Base-by-base conservation (phyloP, 2,113 vertebrate species). In the Actenoides hombroni region DNA sequence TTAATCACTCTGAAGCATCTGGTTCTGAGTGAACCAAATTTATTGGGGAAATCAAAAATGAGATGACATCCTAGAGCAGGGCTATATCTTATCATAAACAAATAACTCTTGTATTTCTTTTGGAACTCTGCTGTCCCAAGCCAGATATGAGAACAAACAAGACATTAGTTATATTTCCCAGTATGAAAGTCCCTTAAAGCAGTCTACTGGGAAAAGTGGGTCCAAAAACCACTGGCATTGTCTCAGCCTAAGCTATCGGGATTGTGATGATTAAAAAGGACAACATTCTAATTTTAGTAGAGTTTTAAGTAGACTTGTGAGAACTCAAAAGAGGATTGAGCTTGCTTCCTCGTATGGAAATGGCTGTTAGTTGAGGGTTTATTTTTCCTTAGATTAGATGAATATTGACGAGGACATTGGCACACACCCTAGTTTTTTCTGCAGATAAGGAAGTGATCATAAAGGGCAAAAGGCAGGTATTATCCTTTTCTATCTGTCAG, bases 1-100 rank as follows among this genome's bases (percentile, higher is more conserved):
- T 89, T 86, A 84, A 91, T 95, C 83, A 82, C 8, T 78, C 49
- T 71, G 57, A 84, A 94, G 65, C 69, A 79, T 91, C 86, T 96
- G 69, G 39, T 82, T 75, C 65, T 57, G 24, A 78, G 53, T 40
- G 67, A 61, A 51, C 56, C 86, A 14, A 68, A 92, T 82, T 90
- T 91, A 46, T 91, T 65, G 53, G 31, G 90, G 77, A 82, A 81
- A 82, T 79, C 80, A 92, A 69, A 95, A 91, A 83, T 44, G 48
- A 92, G 48, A 89, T 82, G 80, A 82, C 65, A 91, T 93, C 78
- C 89, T 82, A 29, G 48, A 84, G 48, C 65, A 46, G 54, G 74
- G 69, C 81, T 93, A 20, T 92, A 91, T 94, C 92, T 86, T 94
- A 96, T 86, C 28, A 82, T 89, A 93, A 96, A 88, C 85, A 96